Evolutionary conservation across 2,797 vertebrate species (phyloP).

Genomic region (Potorous gilbertii): DNA sequence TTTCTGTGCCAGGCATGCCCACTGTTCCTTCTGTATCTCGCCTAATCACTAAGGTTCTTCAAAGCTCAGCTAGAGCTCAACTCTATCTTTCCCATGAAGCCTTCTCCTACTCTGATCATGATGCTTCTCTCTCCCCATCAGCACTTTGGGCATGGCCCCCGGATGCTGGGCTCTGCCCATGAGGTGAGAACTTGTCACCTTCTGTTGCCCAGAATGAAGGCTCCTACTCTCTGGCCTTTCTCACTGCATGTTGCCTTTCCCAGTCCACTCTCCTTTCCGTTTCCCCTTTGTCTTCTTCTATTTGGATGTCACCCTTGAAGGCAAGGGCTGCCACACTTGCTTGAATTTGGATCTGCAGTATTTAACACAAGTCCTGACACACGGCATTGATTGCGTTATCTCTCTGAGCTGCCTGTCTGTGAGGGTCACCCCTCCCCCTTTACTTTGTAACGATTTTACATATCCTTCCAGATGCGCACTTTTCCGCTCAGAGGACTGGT

Average conservation of each 20-base stretch:
- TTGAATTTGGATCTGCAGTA: background rate
- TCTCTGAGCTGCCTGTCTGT: background rate
- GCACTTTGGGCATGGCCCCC: background rate
- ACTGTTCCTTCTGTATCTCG: background rate
- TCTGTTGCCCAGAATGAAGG: background rate
- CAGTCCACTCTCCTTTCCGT: no score
- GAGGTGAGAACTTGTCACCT: background rate
- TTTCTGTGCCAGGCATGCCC: background rate
- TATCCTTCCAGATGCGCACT: fast-evolving
- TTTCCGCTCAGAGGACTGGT: background rate
- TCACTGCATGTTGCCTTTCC: no score
- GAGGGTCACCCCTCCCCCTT: no score
- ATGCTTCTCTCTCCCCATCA: background rate
- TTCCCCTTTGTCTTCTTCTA: no score
- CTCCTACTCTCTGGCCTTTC: background rate
- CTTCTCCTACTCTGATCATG: background rate
- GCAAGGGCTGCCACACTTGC: background rate
- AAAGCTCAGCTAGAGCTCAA: background rate
- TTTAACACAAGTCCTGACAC: fast-evolving
- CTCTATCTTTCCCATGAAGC: background rate
- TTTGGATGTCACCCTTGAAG: background rate
- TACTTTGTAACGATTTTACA: background rate
- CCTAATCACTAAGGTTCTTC: background rate
- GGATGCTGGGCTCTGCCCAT: background rate
- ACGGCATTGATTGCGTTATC: background rate